Percentiles rank a stretch among this genome's conserved stretches.
These are phyloP conservation scores for Eurytoma adleriae DNA, from an alignment of 2,888 invertebrate genomes.

Conservation along the genomic window DNA sequence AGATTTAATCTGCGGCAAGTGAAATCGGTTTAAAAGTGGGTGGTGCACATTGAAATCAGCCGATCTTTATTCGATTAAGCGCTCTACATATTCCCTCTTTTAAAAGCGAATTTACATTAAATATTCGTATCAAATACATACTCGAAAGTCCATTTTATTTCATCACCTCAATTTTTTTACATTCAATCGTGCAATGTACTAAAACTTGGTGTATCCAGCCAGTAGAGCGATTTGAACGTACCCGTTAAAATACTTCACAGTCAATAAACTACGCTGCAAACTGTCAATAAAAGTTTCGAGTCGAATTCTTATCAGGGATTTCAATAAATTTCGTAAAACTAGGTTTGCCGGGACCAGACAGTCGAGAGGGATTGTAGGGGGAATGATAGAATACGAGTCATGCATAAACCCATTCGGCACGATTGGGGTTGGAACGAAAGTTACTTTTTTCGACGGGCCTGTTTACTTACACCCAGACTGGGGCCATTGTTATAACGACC, in stretches of 20 bases:
- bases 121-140: not conserved
- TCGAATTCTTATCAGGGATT: not conserved
- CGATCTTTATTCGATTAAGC: not conserved
- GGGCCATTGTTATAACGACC: constrained; percentile 39
- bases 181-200: too few species aligned
- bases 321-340: not conserved
- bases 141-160: not conserved
- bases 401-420: not conserved
- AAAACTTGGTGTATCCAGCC: too few species aligned
- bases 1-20: not conserved
- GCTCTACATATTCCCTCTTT: too few species aligned
- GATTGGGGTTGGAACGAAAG: constrained; percentile 57
- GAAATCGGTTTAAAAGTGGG: not conserved
- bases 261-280: too few species aligned
- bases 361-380: not conserved
- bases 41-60: not conserved
- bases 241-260: too few species aligned
- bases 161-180: too few species aligned
- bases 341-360: too few species aligned
- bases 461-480: constrained; percentile 62
- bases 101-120: not conserved
- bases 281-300: too few species aligned
- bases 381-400: constrained; percentile 16
- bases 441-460: constrained; percentile 60
- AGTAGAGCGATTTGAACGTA: too few species aligned